Evolutionary conservation across 92 coral and sea anemone species (phyloP).

Genomic region (Umimayanthus chanpuru): DNA sequence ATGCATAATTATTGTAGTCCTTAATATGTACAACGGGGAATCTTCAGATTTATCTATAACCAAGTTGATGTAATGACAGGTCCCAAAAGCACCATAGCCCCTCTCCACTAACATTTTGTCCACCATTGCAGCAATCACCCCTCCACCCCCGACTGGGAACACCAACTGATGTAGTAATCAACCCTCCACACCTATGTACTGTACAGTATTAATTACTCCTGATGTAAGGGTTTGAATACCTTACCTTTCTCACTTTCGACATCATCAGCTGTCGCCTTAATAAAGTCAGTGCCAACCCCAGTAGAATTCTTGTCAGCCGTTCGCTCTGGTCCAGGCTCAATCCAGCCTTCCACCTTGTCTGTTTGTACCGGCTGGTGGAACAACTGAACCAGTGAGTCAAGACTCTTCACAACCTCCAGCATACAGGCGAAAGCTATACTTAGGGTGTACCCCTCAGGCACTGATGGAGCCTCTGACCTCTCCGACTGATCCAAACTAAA

Average conservation of each 20-base stretch:
- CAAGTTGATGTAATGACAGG: too few species aligned
- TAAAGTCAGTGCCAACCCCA: constrained; percentile 90
- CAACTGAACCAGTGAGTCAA: constrained; percentile 78
- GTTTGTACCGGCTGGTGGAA: constrained; percentile 31
- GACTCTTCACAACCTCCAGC: constrained; percentile 89
- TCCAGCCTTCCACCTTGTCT: constrained; percentile 87
- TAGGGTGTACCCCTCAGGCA: constrained; percentile 92
- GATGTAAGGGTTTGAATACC: neutral
- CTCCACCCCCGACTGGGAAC: too few species aligned
- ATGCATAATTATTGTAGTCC: too few species aligned
- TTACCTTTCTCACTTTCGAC: constrained; percentile 18
- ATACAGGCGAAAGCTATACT: constrained; percentile 94
- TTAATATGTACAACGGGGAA: too few species aligned
- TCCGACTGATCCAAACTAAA: constrained; percentile 90
- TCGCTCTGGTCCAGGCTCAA: constrained; percentile 74
- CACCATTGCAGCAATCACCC: too few species aligned
- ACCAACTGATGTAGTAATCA: too few species aligned
- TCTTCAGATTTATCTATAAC: too few species aligned
- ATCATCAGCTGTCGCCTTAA: constrained; percentile 71
- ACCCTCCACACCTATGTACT: too few species aligned
- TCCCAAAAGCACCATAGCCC: too few species aligned
- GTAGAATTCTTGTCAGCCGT: constrained; percentile 68
- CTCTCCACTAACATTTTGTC: too few species aligned
- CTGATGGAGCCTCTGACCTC: constrained; percentile 82
- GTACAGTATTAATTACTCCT: neutral